Percentiles rank a stretch among this genome's conserved stretches.
Evolutionary conservation across 2,888 invertebrate species (phyloP).

Genomic region (Aricia artaxerxes): DNA sequence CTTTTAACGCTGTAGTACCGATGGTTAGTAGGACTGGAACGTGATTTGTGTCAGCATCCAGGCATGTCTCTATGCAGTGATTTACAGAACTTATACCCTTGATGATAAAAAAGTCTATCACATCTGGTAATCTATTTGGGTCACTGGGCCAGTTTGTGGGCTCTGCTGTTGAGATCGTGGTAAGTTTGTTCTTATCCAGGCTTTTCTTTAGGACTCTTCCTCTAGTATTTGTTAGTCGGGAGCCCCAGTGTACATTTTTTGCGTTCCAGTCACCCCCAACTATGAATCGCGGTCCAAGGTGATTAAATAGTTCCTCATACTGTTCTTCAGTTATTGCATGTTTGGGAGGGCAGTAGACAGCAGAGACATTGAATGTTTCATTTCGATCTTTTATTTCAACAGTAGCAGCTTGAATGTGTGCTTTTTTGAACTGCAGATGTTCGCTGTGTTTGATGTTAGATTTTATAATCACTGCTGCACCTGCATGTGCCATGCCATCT

Average conservation of each 20-base stretch:
- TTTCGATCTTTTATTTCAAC: conserved; percentile 12
- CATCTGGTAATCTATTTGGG: conserved; percentile 9
- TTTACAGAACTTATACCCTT: not conserved
- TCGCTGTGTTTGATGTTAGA: conserved; percentile 7
- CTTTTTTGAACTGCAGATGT: not conserved
- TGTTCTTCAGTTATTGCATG: not conserved
- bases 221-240: conserved; percentile 7
- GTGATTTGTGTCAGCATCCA: not conserved
- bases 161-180: conserved; percentile 21
- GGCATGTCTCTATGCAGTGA: not conserved
- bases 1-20: not conserved
- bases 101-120: conserved; percentile 23
- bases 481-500: conserved; percentile 24
- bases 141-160: conserved; percentile 29
- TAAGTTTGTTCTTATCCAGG: not conserved
- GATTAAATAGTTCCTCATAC: not conserved
- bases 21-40: not conserved
- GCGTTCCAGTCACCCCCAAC: conserved; percentile 26
- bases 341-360: conserved; percentile 26
- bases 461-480: conserved; percentile 23
- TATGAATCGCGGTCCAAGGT: not conserved
- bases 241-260: conserved; percentile 1
- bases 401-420: conserved; percentile 23
- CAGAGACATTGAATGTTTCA: conserved; percentile 8
- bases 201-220: not conserved